A percentile compares a stretch with the other conserved stretches of the same genome.
Conservation (phyloP, 2,797 vertebrate genomes). For the Pelodytes ibericus region DNA sequence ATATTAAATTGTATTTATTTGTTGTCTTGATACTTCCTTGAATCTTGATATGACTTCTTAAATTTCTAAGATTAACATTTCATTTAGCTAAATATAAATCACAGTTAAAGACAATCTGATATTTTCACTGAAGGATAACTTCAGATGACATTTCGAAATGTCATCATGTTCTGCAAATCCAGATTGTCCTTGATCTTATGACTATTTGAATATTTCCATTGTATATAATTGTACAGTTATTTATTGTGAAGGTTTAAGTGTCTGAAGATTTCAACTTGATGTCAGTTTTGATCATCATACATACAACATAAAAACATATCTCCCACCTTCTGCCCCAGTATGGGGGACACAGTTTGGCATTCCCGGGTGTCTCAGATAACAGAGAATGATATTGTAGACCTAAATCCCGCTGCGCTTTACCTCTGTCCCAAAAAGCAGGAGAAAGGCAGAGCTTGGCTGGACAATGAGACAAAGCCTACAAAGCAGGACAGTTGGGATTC, state of each 20-base stretch:
- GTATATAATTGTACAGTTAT: background rate
- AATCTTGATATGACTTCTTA: background rate
- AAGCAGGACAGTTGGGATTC: too few relatives aligned
- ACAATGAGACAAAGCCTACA: too few relatives aligned
- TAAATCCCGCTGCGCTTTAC: too few relatives aligned
- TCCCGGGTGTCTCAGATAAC: too few relatives aligned
- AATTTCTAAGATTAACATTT: conserved; percentile 5
- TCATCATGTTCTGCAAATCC: background rate
- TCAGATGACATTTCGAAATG: background rate
- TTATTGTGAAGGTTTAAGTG: background rate
- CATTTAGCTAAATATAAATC: background rate
- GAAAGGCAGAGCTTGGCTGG: too few relatives aligned
- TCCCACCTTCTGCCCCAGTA: too few relatives aligned
- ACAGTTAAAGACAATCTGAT: conserved; percentile 7
- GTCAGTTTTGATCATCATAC: background rate
- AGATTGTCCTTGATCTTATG: background rate
- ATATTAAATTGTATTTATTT: too few relatives aligned
- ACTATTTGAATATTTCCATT: conserved; percentile 8
- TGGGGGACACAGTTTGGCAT: too few relatives aligned
- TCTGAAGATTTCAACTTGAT: background rate
- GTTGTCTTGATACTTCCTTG: background rate
- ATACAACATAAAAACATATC: too few relatives aligned
- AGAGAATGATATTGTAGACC: too few relatives aligned
- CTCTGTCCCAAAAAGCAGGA: too few relatives aligned
- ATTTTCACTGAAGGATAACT: conserved; percentile 5